Conservation (phyloP, 2,888 invertebrate species). For the Mythimna ferrago region DNA sequence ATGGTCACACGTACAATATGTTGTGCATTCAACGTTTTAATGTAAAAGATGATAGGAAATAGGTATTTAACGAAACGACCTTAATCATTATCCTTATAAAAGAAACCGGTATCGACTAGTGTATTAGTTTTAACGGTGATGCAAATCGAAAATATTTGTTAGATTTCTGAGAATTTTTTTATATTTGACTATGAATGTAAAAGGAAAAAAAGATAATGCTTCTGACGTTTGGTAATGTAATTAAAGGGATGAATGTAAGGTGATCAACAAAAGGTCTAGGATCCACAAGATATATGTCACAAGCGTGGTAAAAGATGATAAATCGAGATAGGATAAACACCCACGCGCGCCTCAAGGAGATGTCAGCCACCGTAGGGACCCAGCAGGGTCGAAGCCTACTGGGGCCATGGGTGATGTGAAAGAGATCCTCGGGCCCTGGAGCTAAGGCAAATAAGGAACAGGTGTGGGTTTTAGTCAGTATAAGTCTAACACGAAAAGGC, state of each 20-base stretch:
- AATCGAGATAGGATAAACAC: not conserved
- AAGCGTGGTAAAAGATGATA: not conserved
- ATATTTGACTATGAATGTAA: not conserved
- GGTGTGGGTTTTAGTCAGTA: too few species aligned
- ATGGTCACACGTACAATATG: not conserved
- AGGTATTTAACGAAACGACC: constrained; percentile 15
- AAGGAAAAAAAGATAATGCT: not conserved
- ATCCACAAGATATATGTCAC: not conserved
- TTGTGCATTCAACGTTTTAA: constrained; percentile 3
- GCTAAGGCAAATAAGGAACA: too few species aligned
- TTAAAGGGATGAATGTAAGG: not conserved
- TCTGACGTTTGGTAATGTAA: not conserved
- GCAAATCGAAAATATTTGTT: not conserved
- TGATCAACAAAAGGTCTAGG: not conserved
- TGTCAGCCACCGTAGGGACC: too few species aligned
- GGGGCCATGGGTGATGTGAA: too few species aligned
- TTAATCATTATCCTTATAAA: constrained; percentile 15
- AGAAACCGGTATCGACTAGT: constrained; percentile 39
- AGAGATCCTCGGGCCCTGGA: too few species aligned
- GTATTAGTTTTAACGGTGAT: not conserved
- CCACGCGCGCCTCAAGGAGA: too few species aligned
- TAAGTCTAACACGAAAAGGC: too few species aligned
- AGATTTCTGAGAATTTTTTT: not conserved
- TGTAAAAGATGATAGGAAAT: constrained; percentile 11
- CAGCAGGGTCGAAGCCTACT: too few species aligned